Conservation (phyloP, 2,888 invertebrate genomes). For the Plagiodera versicolora region DNA sequence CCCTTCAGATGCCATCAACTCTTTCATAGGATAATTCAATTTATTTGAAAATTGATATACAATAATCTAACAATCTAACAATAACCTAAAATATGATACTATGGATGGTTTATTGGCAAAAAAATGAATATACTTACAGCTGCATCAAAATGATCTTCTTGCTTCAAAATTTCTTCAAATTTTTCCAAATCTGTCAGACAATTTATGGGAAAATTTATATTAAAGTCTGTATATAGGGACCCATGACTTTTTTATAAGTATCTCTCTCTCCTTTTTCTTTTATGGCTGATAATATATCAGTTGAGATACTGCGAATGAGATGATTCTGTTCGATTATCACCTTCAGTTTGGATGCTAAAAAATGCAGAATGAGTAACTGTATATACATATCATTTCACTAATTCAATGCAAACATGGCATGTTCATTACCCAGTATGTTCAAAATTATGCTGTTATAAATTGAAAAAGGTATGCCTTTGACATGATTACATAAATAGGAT, state of each 20-base stretch:
- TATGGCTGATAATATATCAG: neutral
- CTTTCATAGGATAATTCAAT: no score
- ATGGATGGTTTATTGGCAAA: neutral
- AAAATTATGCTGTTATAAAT: neutral
- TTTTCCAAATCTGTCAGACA: neutral
- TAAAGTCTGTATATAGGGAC: neutral
- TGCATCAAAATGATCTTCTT: neutral
- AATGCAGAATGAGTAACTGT: slow-evolving; percentile 2
- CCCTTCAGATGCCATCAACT: no score
- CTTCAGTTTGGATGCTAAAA: neutral
- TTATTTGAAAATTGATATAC: no score
- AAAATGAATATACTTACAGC: neutral
- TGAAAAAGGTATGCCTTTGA: neutral
- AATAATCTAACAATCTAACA: no score
- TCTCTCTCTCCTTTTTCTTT: neutral
- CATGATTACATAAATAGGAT: neutral
- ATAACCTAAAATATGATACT: neutral
- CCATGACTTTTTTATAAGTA: neutral
- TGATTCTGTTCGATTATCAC: neutral
- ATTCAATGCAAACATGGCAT: neutral
- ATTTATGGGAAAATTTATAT: neutral
- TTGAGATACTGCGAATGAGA: neutral
- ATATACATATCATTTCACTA: slow-evolving; percentile 1
- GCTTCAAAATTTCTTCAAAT: neutral
- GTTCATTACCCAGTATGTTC: neutral